Conservation (phyloP, 1,140 invertebrate species). For the Latrodectus geometricus region DNA sequence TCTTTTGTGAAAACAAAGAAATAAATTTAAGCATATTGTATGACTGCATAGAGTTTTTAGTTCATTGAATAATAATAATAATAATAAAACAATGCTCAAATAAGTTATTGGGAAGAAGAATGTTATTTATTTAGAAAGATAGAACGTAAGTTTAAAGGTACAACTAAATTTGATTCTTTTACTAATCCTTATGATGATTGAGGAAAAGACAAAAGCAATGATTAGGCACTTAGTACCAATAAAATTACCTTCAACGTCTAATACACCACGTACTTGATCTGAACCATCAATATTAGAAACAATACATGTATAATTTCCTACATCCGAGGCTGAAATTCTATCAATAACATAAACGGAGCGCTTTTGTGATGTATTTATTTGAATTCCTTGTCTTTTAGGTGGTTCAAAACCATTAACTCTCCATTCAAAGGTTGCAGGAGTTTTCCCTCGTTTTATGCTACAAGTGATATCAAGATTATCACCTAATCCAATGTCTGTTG, state of each 20-base stretch:
- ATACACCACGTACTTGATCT: conserved; percentile 1
- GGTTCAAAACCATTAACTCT: conserved; percentile 1
- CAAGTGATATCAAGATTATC: conserved; percentile 44
- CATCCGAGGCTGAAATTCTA: conserved; percentile 32
- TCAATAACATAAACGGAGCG: conserved; percentile 24
- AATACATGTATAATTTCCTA: conserved; percentile 65
- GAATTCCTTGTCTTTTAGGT: not conserved
- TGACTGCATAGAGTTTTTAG: too few species aligned
- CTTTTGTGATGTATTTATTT: conserved; percentile 31
- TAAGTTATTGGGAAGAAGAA: too few species aligned
- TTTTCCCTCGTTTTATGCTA: conserved; percentile 45
- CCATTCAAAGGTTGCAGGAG: conserved; percentile 52
- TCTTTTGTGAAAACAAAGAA: too few species aligned
- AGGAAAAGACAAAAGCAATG: too few species aligned
- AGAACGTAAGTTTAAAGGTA: too few species aligned
- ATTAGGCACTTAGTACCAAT: too few species aligned
- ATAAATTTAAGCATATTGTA: too few species aligned
- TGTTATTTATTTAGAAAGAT: too few species aligned
- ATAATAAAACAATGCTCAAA: too few species aligned
- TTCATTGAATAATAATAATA: too few species aligned
- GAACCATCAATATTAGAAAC: conserved; percentile 63
- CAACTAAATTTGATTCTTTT: too few species aligned
- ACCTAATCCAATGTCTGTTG: conserved; percentile 26
- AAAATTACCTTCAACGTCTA: conserved; percentile 52
- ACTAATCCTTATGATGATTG: too few species aligned